Base-by-base conservation (phyloP, 2,797 vertebrate genomes). In the Huso huso region DNA sequence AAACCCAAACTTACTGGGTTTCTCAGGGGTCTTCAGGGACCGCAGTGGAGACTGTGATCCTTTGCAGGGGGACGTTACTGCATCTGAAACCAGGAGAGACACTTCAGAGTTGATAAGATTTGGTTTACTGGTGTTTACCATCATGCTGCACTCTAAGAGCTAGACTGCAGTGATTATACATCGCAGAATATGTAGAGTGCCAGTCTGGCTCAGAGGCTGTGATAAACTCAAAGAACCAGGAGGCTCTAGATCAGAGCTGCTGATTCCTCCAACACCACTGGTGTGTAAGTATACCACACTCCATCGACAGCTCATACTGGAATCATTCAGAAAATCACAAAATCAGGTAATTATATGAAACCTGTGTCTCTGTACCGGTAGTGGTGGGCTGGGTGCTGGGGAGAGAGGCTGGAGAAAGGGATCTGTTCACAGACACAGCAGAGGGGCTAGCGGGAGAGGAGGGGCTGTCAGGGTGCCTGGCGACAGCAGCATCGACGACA, bases 1-100 rank as follows among this genome's bases (percentile, higher is more conserved):
- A n/a, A 48, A 48, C 12, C 15, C 23, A 61, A 68, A 79, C 87
- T 84, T 72, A 91, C 90, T 79, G 68, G 84, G 79, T 65, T 75
- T 76, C 57, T 81, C 78, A 1, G 61, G 48, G 57, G 50, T 51
- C 48, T 75, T 55, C 49, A 66, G 66, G 53, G 70, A 12, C 66
- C 55, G 64, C 6, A 49, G 23, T 18, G 15, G 62, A 72, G 73
- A 68, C 48, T 1, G 37, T 6, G 51, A 61, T 58, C 51, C 73
- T 48, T 69, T 73, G 13, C 57, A 49, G 49, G 63, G 48, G 3
- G 63, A 63, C 6, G n/a, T 51, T 48, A 53, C 65, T 64, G 61
- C 52, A 66, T 68, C 55, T 37, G 8, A 59, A 59, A 18, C 23
- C 23, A 37, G 23, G 23, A 37, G 23, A 37, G 23, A 37, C 23